Base-by-base conservation (phyloP, 2,888 invertebrate genomes). In the Sesia bembeciformis region DNA sequence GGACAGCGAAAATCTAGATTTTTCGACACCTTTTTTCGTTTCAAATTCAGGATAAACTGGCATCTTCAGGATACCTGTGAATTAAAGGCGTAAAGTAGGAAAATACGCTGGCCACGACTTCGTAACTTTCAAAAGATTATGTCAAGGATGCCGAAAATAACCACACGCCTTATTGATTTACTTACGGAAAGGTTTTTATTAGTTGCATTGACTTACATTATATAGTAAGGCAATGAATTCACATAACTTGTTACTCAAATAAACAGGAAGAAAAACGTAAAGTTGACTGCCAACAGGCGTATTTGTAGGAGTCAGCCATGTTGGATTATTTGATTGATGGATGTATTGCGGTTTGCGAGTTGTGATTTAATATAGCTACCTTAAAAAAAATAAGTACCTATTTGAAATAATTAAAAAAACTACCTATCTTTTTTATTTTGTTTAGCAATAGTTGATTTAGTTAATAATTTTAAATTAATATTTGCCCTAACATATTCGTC, bases 31-130 rank as follows among this genome's bases (percentile, higher is more conserved):
- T 81, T 82, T 82, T 80, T 83, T 87, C 66, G 78, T 80, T 80
- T 83, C 79, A 58, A 75, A 71, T 61, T 80, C 74, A 77, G 81
- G 83, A 70, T 87, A 86, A 81, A 86, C 83, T 86, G 86, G 90
- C 90, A 90, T 90, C 88, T 90, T 90, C 88, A 86, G 90, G 69
- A 84, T 74, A 87, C 88, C 90, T 90, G 81, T 7, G 78, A 84
- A 63, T 60, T 54, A 61, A 62, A 57, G 49, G 59, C 46, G 42
- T 52, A 54, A 55, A 53, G 51, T 46, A 50, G 49, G 40, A 53
- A 54, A 49, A 51, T 53, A 51, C 42, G 52, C 53, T 55, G 54
- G 56, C 55, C 60, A 58, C 58, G 56, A 58, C 57, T 61, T 56
- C 60, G 61, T 63, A 75, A 80, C 76, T 81, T 81, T 78, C 80